Percentiles rank a stretch among this genome's conserved stretches.
phyloP scores from a whole-genome alignment of 2,113 vertebrate species.

The Ondatra zibethicus region DNA sequence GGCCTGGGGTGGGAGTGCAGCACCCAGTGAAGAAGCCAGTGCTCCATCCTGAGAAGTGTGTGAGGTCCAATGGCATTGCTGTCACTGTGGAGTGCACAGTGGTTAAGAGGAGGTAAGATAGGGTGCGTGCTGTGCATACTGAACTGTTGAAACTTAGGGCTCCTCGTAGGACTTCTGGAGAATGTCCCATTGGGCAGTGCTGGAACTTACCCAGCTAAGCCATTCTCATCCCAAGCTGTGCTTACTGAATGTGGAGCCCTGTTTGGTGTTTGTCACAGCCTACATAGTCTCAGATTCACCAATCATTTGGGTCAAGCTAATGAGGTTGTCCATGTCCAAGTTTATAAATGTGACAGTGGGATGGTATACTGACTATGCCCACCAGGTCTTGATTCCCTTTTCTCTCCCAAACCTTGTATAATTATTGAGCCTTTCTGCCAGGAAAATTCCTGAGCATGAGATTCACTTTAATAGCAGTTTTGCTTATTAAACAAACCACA shows the following conservation, averaged over 20 bases:
- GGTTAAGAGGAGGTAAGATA: constrained; percentile 53
- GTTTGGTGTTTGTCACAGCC: constrained; percentile 62
- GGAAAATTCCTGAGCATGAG: constrained; percentile 79
- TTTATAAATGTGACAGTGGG: constrained; percentile 65
- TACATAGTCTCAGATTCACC: constrained; percentile 75
- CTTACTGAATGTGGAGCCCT: constrained; percentile 19
- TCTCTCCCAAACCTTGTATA: constrained; percentile 76
- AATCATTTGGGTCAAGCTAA: constrained; percentile 83
- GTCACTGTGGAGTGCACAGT: neutral
- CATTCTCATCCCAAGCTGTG: constrained; percentile 45
- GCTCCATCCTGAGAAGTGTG: neutral
- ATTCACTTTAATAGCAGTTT: constrained; percentile 83
- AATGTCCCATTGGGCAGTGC: constrained; percentile 26
- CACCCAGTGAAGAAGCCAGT: too few species aligned
- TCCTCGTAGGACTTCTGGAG: constrained; percentile 54
- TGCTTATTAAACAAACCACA: constrained; percentile 84
- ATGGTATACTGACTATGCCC: constrained; percentile 77
- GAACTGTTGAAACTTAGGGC: neutral
- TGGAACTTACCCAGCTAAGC: constrained; percentile 59
- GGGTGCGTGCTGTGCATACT: constrained; percentile 18
- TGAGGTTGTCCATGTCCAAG: constrained; percentile 75
- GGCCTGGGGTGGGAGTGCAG: rapidly evolving
- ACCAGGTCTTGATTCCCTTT: constrained; percentile 61
- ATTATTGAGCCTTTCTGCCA: constrained; percentile 80
- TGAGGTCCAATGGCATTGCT: rapidly evolving